These are phyloP conservation scores for Meandrina meandrites DNA, from an alignment of 92 coral and sea anemone genomes.

Conservation along the genomic window DNA sequence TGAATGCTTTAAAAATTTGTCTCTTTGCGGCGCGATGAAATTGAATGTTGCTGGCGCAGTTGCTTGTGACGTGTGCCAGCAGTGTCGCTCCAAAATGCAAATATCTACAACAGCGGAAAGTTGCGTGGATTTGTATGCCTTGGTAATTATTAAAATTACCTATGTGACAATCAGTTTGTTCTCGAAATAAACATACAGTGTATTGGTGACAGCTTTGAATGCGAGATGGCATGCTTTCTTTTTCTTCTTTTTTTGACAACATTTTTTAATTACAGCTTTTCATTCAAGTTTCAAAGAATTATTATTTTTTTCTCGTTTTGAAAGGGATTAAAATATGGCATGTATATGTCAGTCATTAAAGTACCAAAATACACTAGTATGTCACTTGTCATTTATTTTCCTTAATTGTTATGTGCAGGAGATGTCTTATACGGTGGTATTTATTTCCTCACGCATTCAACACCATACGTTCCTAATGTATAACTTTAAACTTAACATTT, in stretches of 20 bases:
- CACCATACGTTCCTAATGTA: no score
- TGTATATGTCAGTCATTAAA: neutral
- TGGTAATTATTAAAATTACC: conserved; percentile 13
- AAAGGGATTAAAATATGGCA: neutral
- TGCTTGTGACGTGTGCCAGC: neutral
- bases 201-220: neutral
- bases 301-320: neutral
- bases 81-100: conserved; percentile 15
- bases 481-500: no score
- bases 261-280: neutral
- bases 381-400: neutral
- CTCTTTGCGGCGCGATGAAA: neutral
- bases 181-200: neutral
- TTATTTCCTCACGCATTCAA: no score
- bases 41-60: neutral
- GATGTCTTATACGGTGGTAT: neutral
- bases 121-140: neutral
- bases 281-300: neutral
- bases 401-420: neutral
- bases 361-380: neutral
- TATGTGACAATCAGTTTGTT: neutral
- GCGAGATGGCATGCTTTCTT: neutral
- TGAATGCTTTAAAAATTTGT: neutral
- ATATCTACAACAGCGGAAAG: neutral
- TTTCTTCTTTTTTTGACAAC: neutral